These are phyloP conservation scores for Drosophila tanythrix DNA, from an alignment of 2,888 invertebrate species.

Conservation along the genomic window DNA sequence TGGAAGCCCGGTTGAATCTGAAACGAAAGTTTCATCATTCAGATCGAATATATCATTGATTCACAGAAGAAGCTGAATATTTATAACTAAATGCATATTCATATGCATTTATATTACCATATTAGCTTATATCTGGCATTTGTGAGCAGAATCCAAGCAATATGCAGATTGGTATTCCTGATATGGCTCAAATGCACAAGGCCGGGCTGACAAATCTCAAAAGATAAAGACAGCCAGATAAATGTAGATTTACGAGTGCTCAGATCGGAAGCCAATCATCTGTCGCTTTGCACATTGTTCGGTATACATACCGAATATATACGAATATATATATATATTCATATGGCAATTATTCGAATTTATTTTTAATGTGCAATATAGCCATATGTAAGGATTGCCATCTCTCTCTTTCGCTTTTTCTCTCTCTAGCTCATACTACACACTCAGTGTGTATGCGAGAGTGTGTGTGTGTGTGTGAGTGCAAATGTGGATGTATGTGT, in stretches of 20 bases:
- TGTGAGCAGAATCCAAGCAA: background rate
- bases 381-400: conserved; percentile 13
- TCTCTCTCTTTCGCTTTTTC: background rate
- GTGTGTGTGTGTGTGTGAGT: background rate
- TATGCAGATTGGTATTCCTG: conserved; percentile 17
- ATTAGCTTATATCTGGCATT: conserved; percentile 5
- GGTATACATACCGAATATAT: background rate
- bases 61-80: conserved; percentile 11
- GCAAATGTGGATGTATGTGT: conserved; percentile 11
- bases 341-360: conserved; percentile 72
- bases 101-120: conserved; percentile 8
- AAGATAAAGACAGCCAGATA: conserved; percentile 23
- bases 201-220: conserved; percentile 10
- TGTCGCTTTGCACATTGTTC: conserved; percentile 9
- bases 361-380: conserved; percentile 69
- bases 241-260: conserved; percentile 36
- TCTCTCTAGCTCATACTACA: background rate
- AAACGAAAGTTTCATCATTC: background rate
- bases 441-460: conserved; percentile 2
- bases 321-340: conserved; percentile 35
- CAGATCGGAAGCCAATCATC: conserved; percentile 34
- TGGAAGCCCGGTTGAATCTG: background rate
- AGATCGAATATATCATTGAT: background rate
- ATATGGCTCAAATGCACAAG: conserved; percentile 18
- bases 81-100: conserved; percentile 15